These are phyloP conservation scores for Opisthocomus hoazin DNA, from an alignment of 2,113 vertebrate genomes.

Conservation along the genomic window DNA sequence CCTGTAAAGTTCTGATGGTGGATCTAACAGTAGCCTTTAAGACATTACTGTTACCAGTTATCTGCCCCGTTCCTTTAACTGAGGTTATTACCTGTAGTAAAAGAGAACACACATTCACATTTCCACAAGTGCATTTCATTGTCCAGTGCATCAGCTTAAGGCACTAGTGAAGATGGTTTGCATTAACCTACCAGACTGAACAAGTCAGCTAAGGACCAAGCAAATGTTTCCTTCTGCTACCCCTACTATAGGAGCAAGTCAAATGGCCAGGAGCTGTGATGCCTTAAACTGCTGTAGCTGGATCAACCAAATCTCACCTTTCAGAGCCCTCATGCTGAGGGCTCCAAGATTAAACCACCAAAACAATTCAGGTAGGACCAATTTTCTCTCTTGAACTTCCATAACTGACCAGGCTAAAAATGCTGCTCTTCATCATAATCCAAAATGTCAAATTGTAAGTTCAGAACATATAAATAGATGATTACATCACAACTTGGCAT, in stretches of 20 bases:
- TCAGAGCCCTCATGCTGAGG: constrained; percentile 19
- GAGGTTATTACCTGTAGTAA: neutral
- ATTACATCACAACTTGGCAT: neutral
- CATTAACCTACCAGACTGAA: neutral
- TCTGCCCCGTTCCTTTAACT: neutral
- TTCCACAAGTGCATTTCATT: neutral
- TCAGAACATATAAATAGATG: neutral
- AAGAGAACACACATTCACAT: neutral
- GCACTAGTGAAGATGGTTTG: neutral
- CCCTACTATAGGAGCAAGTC: neutral
- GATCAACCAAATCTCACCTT: constrained; percentile 41
- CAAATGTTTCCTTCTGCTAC: neutral
- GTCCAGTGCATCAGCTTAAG: neutral
- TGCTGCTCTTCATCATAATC: neutral
- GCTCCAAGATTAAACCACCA: constrained; percentile 1
- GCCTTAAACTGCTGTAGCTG: neutral
- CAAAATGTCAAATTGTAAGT: neutral
- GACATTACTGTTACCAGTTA: neutral
- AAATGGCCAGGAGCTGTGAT: neutral
- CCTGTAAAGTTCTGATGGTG: neutral
- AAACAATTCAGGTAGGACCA: constrained; percentile 10
- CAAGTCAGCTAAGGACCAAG: neutral
- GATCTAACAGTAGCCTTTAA: neutral
- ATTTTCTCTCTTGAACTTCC: constrained; percentile 10
- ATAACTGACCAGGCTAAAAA: neutral